These are phyloP conservation scores for Bicyclus anynana DNA, from an alignment of 1,140 invertebrate genomes.

Conservation along the genomic window DNA sequence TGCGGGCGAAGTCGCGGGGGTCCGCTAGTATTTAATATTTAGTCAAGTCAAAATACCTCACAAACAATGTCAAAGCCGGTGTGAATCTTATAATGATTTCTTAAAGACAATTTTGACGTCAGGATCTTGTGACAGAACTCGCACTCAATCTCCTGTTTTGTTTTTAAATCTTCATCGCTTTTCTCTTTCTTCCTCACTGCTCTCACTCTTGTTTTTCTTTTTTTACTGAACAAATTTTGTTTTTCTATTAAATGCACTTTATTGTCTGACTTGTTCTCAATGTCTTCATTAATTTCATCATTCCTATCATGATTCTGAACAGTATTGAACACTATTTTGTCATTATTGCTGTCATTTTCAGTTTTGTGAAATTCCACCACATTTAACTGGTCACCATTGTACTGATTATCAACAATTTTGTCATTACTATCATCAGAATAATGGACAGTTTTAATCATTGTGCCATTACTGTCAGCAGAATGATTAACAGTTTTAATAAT, in stretches of 20 bases:
- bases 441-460: too few species aligned
- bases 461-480: too few species aligned
- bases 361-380: too few species aligned
- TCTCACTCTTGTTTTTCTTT: constrained; percentile 22
- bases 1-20: too few species aligned
- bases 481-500: too few species aligned
- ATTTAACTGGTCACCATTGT: too few species aligned
- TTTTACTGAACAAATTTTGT: constrained; percentile 19
- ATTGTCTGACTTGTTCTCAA: constrained; percentile 20
- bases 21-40: too few species aligned
- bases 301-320: neutral
- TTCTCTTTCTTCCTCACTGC: neutral
- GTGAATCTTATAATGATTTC: constrained; percentile 68
- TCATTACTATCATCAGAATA: too few species aligned
- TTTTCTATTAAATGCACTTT: constrained; percentile 29
- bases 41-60: too few species aligned
- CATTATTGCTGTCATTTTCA: too few species aligned
- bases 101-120: constrained; percentile 52
- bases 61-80: constrained; percentile 67
- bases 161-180: constrained; percentile 22
- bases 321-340: neutral
- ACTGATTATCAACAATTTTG: neutral
- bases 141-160: constrained; percentile 54
- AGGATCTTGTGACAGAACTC: constrained; percentile 64
- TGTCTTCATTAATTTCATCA: constrained; percentile 4